Conservation (phyloP, 2,888 invertebrate species). For the Mesorhabditis sp. region DNA sequence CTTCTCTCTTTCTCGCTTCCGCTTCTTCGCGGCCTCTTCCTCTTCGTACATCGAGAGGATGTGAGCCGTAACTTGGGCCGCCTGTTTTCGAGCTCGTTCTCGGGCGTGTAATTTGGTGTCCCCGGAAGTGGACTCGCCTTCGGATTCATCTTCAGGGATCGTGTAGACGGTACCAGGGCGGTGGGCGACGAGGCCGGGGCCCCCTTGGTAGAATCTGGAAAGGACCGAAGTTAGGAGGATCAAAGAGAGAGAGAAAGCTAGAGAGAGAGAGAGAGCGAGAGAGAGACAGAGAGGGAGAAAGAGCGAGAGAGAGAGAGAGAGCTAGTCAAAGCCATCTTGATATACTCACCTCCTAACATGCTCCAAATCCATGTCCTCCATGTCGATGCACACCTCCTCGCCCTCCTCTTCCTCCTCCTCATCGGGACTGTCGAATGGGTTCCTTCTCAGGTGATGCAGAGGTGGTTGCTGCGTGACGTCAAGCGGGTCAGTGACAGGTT, state of each 20-base stretch:
- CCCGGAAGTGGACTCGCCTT: conserved; percentile 26
- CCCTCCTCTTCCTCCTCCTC: conserved; percentile 17
- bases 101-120: background rate
- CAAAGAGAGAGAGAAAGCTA: no score
- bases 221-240: no score
- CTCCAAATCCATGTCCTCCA: conserved; percentile 40
- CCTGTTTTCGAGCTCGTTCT: background rate
- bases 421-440: conserved; percentile 49
- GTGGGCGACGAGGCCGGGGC: conserved; percentile 27
- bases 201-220: conserved; percentile 18
- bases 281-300: no score
- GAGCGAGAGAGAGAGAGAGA: no score
- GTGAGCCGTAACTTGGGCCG: background rate
- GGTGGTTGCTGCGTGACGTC: conserved; percentile 10
- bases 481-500: conserved; percentile 6
- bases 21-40: background rate
- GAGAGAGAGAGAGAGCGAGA: no score
- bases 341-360: conserved; percentile 13
- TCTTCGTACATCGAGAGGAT: background rate
- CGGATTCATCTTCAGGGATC: conserved; percentile 56
- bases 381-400: conserved; percentile 33
- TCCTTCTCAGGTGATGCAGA: conserved; percentile 18
- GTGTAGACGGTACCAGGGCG: conserved; percentile 58
- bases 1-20: no score
- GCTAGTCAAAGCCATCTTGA: no score